A percentile compares a stretch with the other conserved stretches of the same genome.
phyloP scores from a whole-genome alignment of 1,140 invertebrate species.

The Theocolax elegans region DNA sequence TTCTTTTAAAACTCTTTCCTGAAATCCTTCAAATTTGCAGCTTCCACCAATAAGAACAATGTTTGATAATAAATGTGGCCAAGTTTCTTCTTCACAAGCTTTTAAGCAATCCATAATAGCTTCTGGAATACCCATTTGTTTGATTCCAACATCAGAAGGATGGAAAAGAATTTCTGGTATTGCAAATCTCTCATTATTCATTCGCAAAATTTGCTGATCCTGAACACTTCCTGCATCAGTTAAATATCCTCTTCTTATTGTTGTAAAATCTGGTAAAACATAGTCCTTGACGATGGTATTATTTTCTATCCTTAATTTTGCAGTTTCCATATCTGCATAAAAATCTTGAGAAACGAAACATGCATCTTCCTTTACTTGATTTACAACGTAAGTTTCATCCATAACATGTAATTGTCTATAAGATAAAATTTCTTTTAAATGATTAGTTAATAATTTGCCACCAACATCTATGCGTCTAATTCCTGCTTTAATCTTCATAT shows the following conservation, averaged over 20 bases:
- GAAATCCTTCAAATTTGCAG: constrained; percentile 84
- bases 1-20: constrained; percentile 83
- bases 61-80: constrained; percentile 86
- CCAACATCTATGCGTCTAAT: constrained; percentile 92
- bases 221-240: constrained; percentile 72
- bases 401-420: constrained; percentile 97
- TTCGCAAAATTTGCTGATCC: constrained; percentile 82
- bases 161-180: constrained; percentile 96
- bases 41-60: constrained; percentile 95
- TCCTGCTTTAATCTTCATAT: constrained; percentile 82
- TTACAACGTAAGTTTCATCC: constrained; percentile 99
- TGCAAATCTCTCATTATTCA: constrained; percentile 93
- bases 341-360: constrained; percentile 95
- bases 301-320: constrained; percentile 72
- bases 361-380: constrained; percentile 97
- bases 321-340: constrained; percentile 83
- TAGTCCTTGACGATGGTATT: constrained; percentile 88
- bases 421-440: constrained; percentile 97
- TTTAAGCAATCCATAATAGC: constrained; percentile 82
- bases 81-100: constrained; percentile 80
- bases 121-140: constrained; percentile 94
- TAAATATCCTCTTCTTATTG: constrained; percentile 84
- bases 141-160: constrained; percentile 94
- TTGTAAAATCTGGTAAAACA: constrained; percentile 94
- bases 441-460: constrained; percentile 97